phyloP scores from a whole-genome alignment of 2,888 invertebrate genomes.

The Noctua janthe region DNA sequence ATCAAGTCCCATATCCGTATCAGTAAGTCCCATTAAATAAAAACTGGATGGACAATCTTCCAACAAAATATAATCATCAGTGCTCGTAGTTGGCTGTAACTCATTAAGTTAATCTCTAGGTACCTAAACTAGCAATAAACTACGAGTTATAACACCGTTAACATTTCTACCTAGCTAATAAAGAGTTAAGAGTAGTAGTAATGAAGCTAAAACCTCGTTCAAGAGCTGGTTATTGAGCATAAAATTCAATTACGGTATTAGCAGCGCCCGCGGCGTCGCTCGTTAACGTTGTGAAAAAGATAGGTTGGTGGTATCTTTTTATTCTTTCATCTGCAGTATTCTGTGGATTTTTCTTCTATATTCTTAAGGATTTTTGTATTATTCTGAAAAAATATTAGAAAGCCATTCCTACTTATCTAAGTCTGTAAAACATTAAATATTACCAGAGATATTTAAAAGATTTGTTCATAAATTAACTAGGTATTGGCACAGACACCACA shows the following conservation, averaged over 20 bases:
- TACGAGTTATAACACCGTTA: conserved; percentile 25
- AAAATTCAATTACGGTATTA: conserved; percentile 55
- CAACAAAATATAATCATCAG: neutral
- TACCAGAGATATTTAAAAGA: neutral
- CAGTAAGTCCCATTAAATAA: neutral
- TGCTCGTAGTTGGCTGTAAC: neutral
- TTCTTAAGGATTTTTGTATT: neutral
- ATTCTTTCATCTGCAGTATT: conserved; percentile 3
- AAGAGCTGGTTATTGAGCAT: conserved; percentile 52
- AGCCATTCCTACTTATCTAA: neutral
- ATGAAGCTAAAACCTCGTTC: conserved; percentile 49
- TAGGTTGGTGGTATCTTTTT: conserved; percentile 14
- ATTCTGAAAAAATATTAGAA: neutral
- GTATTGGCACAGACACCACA: neutral
- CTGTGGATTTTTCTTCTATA: conserved; percentile 16
- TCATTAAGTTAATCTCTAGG: neutral
- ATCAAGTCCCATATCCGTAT: neutral
- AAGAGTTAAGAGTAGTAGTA: conserved; percentile 40
- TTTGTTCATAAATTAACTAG: neutral
- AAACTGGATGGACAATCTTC: neutral
- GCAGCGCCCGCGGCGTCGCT: conserved; percentile 35
- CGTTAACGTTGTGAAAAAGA: conserved; percentile 45
- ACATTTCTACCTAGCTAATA: conserved; percentile 46
- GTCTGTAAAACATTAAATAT: neutral
- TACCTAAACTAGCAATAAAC: conserved; percentile 14